These are phyloP conservation scores for Orchesellides sinensis DNA, from an alignment of 2,888 invertebrate species.

Conservation along the genomic window DNA sequence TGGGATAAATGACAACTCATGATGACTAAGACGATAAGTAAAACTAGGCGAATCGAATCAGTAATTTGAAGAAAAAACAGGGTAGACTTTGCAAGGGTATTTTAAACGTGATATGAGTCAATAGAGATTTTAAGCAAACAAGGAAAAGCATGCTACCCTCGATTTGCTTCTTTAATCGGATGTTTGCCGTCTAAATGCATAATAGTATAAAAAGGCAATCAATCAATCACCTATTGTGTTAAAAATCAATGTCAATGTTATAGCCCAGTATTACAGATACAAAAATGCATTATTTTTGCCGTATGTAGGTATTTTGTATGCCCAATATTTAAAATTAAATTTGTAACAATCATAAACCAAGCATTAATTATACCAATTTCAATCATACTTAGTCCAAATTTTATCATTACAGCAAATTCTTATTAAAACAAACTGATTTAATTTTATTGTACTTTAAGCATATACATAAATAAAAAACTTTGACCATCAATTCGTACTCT, in stretches of 20 bases:
- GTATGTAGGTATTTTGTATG: no score
- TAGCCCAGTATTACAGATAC: no score
- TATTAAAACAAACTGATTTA: no score
- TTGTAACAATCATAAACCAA: not conserved
- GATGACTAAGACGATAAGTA: constrained; percentile 23
- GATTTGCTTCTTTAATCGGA: not conserved
- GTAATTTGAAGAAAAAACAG: constrained; percentile 54
- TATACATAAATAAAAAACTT: no score
- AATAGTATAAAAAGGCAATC: constrained; percentile 22
- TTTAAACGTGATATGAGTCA: no score
- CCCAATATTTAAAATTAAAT: no score
- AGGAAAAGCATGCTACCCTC: constrained; percentile 4
- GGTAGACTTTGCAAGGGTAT: not conserved
- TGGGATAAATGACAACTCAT: constrained; percentile 17
- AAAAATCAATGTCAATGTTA: no score
- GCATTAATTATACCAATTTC: not conserved
- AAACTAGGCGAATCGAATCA: constrained; percentile 56
- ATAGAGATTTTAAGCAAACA: not conserved
- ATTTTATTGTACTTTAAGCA: no score
- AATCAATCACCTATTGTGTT: constrained; percentile 48
- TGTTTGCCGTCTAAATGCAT: not conserved
- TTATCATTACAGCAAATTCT: no score
- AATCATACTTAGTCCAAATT: no score
- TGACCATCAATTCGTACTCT: no score
- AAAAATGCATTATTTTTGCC: no score